Conservation (phyloP, 2,888 invertebrate species). For the Campaea margaritaria region DNA sequence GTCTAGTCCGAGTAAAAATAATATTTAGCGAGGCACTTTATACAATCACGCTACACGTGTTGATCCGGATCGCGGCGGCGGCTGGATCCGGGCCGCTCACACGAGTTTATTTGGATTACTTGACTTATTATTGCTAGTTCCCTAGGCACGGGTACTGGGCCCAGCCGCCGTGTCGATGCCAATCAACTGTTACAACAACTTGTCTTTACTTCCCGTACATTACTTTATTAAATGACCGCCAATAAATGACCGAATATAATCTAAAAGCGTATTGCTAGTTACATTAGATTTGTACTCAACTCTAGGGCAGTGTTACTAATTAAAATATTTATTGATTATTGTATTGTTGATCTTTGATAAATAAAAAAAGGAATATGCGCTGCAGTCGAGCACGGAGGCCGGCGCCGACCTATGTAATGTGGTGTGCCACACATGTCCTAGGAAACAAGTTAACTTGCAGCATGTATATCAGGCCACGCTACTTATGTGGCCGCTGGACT, state of each 20-base stretch:
- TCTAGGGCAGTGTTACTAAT: constrained; percentile 8
- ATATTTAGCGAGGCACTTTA: constrained; percentile 24
- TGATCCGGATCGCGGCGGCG: neutral
- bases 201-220: neutral
- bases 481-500: no score
- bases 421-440: no score
- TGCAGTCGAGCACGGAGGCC: no score
- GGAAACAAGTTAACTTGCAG: no score
- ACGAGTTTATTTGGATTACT: no score
- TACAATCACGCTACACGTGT: constrained; percentile 12
- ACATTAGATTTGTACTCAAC: constrained; percentile 16
- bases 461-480: no score
- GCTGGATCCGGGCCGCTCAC: neutral
- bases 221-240: constrained; percentile 5
- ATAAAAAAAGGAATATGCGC: no score
- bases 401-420: no score
- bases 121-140: neutral
- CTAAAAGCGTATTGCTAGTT: constrained; percentile 6
- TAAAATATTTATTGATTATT: neutral
- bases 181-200: constrained; percentile 7
- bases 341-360: no score
- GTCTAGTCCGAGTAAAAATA: neutral
- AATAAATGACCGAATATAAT: constrained; percentile 13
- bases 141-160: neutral
- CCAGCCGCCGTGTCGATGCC: neutral